phyloP scores from a whole-genome alignment of 2,888 invertebrate species.

The Eumerus sabulonum region DNA sequence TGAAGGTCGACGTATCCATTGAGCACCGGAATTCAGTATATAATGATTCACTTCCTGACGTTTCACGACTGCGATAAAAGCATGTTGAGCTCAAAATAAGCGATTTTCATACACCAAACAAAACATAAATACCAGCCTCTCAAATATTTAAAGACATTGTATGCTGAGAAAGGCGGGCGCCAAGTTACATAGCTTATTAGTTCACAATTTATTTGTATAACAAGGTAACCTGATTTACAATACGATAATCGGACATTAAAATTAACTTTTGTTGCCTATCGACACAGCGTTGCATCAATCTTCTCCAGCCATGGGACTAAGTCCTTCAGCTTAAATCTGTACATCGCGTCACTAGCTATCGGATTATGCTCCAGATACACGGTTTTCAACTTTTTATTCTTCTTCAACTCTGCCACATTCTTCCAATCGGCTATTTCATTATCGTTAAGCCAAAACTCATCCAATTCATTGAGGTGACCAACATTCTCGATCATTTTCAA shows the following conservation, averaged over 20 bases:
- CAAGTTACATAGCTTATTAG: no score
- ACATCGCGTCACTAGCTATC: constrained; percentile 89
- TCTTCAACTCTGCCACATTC: constrained; percentile 86
- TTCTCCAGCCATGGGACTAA: constrained; percentile 90
- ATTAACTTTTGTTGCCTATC: constrained; percentile 47
- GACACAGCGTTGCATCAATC: constrained; percentile 96
- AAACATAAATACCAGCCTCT: no score
- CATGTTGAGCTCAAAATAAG: no score
- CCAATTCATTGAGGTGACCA: constrained; percentile 86
- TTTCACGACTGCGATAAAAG: no score
- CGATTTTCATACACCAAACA: no score
- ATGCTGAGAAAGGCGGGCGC: no score
- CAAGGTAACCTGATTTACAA: no score
- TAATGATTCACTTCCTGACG: no score
- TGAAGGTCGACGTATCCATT: no score
- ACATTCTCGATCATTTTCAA: constrained; percentile 90
- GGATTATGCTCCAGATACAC: constrained; percentile 98
- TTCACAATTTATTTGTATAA: no score
- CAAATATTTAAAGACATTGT: no score
- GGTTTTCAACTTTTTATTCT: constrained; percentile 86
- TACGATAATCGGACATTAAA: neutral
- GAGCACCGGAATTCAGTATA: no score
- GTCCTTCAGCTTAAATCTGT: constrained; percentile 94
- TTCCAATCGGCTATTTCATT: constrained; percentile 93
- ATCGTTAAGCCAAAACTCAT: constrained; percentile 98